Conservation (phyloP, 2,113 vertebrate genomes). For the Gasterosteus aculeatus region DNA sequence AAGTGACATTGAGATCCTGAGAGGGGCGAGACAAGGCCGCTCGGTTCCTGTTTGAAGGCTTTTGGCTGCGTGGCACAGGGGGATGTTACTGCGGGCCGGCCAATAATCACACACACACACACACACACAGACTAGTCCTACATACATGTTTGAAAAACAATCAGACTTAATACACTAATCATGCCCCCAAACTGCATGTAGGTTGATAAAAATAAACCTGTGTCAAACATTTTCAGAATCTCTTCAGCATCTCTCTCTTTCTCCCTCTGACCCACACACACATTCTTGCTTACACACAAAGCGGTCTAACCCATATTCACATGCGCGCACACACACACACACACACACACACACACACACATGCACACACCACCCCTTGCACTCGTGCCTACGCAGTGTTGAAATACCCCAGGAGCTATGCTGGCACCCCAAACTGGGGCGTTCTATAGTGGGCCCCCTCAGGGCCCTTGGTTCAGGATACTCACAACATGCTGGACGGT, state of each 20-base stretch:
- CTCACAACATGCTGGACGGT: constrained; percentile 60
- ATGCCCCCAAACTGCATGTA: constrained; percentile 22
- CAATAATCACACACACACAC: constrained; percentile 39
- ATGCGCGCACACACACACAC: constrained; percentile 19
- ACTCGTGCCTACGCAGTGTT: constrained; percentile 35
- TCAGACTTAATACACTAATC: not conserved
- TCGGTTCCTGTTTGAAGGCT: constrained; percentile 31
- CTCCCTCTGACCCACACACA: constrained; percentile 11
- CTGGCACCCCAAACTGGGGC: constrained; percentile 79
- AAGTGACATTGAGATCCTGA: constrained; percentile 77
- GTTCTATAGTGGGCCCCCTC: constrained; percentile 63
- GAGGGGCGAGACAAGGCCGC: constrained; percentile 49
- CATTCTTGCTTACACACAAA: constrained; percentile 16
- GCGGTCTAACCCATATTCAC: constrained; percentile 62
- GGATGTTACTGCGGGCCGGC: constrained; percentile 26
- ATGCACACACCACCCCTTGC: constrained; percentile 25
- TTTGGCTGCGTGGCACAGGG: constrained; percentile 2
- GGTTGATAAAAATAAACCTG: constrained; percentile 59
- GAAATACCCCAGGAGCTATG: constrained; percentile 71
- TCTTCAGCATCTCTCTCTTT: constrained; percentile 13
- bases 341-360: constrained; percentile 22
- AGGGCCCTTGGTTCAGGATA: constrained; percentile 70
- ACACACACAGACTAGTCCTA: not conserved
- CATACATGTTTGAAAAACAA: not conserved
- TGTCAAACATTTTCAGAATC: constrained; percentile 42